Evolutionary conservation across 2,113 vertebrate genomes (phyloP), one percentile per base, ranked within the genome.

Genomic region (Albula goreensis): DNA sequence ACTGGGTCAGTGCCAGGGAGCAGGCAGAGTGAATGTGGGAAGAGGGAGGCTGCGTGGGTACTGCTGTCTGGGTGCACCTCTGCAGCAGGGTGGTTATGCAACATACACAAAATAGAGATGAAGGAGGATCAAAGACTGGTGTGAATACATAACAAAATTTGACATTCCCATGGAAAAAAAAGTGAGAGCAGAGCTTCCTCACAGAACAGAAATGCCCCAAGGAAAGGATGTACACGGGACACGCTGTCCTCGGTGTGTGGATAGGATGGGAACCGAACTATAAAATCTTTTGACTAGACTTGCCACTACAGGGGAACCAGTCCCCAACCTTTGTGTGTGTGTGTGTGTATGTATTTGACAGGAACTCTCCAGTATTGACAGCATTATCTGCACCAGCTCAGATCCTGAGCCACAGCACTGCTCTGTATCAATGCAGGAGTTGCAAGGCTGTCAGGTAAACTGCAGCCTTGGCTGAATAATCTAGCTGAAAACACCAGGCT

Each of bases 11-110:
- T 15, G 12, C 57, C 57, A 13, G 12, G 17, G 57, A 60, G 9
- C 10, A 1, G 57, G 63, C 63, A n/a, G 63, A 25, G 7, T 22
- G n/a, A 2, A 17, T 1, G 22, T 8, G 3, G 63, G 63, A 8
- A 70, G 19, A 17, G 63, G 57, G 0, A 70, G 19, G 63, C 22
- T 22, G 22, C 63, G 22, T 8, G 63, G 60, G 11, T 17, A 17
- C 11, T 0, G 15, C 11, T 15, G 84, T 22, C 77, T 84, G 89
- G 88, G 84, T 85, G 74, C 56, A 88, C 85, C 88, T 89, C 86
- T 83, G 89, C 81, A 52, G 87, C 78, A 87, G 86, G 87, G 81
- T 87, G 89, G 89, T 92, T 92, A 92, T 90, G 90, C 91, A 92
- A 92, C 88, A 87, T 88, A 91, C 88, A 88, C 88, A 91, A 89